Conservation (phyloP, 2,888 invertebrate species). For the Cheilosia impressa region DNA sequence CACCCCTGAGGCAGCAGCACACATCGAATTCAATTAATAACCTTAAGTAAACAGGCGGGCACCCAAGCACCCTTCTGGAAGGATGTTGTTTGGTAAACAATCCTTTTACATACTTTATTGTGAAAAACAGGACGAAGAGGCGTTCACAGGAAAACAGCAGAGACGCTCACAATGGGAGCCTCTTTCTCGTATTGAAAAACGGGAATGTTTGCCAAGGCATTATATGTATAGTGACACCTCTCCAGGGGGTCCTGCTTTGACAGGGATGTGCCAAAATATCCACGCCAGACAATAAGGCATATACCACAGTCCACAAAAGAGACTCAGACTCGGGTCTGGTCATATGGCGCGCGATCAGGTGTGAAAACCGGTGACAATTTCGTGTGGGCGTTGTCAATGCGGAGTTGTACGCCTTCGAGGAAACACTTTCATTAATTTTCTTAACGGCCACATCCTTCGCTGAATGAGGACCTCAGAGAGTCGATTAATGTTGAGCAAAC, state of each 20-base stretch:
- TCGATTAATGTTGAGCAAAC: conserved; percentile 63
- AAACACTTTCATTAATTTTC: conserved; percentile 56
- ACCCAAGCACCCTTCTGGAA: conserved; percentile 69
- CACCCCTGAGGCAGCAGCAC: conserved; percentile 68
- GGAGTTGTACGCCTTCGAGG: conserved; percentile 69
- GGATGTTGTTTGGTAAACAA: conserved; percentile 61
- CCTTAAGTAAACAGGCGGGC: conserved; percentile 66
- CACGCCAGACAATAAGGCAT: conserved; percentile 45
- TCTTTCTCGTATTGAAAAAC: conserved; percentile 35
- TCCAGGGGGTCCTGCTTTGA: conserved; percentile 68
- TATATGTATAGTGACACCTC: conserved; percentile 59
- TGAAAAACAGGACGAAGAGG: conserved; percentile 36
- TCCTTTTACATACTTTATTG: conserved; percentile 69
- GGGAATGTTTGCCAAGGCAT: conserved; percentile 70
- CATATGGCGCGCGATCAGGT: conserved; percentile 62
- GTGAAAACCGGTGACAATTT: conserved; percentile 71
- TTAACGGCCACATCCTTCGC: conserved; percentile 9
- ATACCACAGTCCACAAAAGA: no score
- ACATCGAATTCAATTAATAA: conserved; percentile 73
- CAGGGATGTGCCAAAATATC: conserved; percentile 66
- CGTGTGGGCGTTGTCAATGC: conserved; percentile 71
- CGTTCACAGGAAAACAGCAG: conserved; percentile 59
- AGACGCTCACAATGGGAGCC: conserved; percentile 50
- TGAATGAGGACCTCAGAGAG: conserved; percentile 42
- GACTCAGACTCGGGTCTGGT: background rate